Percentiles rank a stretch among this genome's conserved stretches.
These are phyloP conservation scores for Nanorana parkeri DNA, from an alignment of 2,113 vertebrate genomes.

Conservation along the genomic window DNA sequence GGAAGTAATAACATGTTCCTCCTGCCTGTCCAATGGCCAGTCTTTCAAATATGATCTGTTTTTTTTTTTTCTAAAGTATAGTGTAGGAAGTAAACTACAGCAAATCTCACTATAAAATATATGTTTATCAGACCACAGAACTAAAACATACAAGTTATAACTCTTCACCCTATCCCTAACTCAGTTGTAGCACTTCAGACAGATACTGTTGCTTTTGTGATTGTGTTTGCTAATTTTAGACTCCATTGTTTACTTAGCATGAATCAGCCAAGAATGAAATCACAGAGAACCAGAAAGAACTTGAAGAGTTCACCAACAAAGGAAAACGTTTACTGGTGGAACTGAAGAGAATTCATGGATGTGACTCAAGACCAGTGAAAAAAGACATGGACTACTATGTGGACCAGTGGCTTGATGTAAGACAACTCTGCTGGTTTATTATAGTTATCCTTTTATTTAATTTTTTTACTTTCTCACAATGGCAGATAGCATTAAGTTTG, in stretches of 20 bases:
- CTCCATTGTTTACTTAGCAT: slow-evolving; percentile 77
- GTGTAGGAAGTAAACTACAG: too few species aligned
- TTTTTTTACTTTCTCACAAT: not conserved
- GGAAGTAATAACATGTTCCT: too few species aligned
- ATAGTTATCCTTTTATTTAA: not conserved
- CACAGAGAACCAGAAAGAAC: slow-evolving; percentile 81
- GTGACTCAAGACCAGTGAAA: slow-evolving; percentile 73
- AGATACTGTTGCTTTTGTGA: not conserved
- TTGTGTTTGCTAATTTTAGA: not conserved
- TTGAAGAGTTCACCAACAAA: slow-evolving; percentile 87
- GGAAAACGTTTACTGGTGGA: slow-evolving; percentile 86
- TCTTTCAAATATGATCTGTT: too few species aligned
- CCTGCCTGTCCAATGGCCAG: too few species aligned
- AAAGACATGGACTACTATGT: slow-evolving; percentile 80
- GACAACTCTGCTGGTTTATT: slow-evolving; percentile 52
- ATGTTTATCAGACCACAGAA: too few species aligned
- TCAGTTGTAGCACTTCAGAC: too few species aligned
- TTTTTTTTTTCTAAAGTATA: too few species aligned
- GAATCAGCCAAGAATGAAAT: slow-evolving; percentile 82
- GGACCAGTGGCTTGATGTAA: slow-evolving; percentile 93
- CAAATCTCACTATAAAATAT: too few species aligned
- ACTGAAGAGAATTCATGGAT: slow-evolving; percentile 80
- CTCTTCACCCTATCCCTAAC: too few species aligned
- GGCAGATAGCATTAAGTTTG: not conserved
- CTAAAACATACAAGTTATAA: too few species aligned